A percentile compares a stretch with the other conserved stretches of the same genome.
phyloP scores from a whole-genome alignment of 2,113 vertebrate species.

The Psophia crepitans region DNA sequence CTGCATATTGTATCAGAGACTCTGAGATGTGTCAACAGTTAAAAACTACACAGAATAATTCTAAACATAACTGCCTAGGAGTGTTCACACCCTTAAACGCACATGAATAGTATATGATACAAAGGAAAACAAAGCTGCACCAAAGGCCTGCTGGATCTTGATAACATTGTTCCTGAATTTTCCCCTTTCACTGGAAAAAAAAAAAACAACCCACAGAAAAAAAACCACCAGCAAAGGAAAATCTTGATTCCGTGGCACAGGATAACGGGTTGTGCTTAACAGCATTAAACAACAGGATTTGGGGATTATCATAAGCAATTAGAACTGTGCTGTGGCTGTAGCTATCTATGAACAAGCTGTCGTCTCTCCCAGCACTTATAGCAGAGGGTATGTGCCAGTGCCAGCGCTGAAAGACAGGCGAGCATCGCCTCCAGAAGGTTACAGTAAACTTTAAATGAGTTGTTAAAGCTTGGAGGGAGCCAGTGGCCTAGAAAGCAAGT shows the following conservation, averaged over 20 bases:
- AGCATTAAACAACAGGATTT: background rate
- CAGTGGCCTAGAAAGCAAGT: background rate
- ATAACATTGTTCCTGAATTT: constrained; percentile 22
- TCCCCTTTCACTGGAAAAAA: background rate
- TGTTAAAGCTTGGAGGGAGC: background rate
- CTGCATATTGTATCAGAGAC: background rate
- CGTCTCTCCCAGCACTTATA: background rate
- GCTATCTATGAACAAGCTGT: background rate
- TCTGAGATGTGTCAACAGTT: background rate
- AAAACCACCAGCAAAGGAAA: background rate
- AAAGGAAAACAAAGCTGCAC: background rate
- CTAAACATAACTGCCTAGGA: background rate
- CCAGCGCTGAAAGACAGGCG: no score
- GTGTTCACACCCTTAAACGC: background rate
- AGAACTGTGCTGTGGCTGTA: background rate
- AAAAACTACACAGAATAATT: background rate
- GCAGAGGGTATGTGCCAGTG: background rate
- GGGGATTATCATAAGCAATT: background rate
- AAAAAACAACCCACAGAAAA: background rate
- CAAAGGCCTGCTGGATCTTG: background rate
- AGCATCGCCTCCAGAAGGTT: no score
- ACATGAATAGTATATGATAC: accelerated
- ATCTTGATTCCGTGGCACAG: background rate
- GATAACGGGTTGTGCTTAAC: background rate
- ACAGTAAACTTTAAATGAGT: background rate